phyloP scores from a whole-genome alignment of 2,797 vertebrate genomes.

The Diglossa cyanea region DNA sequence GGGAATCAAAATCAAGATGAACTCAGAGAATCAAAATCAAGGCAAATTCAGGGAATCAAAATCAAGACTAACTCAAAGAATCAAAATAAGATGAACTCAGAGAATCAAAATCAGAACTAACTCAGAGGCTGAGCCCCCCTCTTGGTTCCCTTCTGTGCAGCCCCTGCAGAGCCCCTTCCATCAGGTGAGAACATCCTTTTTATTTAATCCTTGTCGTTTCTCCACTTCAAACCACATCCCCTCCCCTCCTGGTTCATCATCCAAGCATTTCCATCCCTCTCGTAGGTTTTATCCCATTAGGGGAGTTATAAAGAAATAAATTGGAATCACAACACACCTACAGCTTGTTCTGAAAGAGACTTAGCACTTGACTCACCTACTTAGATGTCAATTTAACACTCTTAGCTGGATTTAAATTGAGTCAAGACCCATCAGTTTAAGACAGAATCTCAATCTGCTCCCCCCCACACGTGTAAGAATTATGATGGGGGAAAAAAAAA shows the following conservation, averaged over 20 bases:
- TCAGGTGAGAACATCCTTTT: neutral
- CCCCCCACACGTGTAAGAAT: too few species aligned
- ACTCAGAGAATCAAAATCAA: neutral
- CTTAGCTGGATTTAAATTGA: constrained; percentile 31
- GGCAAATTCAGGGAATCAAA: fast-evolving
- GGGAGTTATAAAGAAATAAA: constrained; percentile 41
- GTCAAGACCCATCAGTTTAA: neutral
- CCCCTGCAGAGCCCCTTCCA: neutral
- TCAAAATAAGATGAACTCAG: neutral
- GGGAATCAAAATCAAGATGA: too few species aligned
- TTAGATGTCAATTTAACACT: constrained; percentile 11
- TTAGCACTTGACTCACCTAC: constrained; percentile 49
- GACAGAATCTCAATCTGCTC: neutral
- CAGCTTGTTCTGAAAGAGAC: constrained; percentile 29
- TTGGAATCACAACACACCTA: constrained; percentile 50
- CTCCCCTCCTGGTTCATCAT: neutral
- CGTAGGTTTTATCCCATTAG: constrained; percentile 30
- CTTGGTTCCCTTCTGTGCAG: neutral
- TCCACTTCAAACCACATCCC: neutral
- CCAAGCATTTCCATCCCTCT: neutral
- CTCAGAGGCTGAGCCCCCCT: neutral
- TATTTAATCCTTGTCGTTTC: neutral
- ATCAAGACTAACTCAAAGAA: too few species aligned
- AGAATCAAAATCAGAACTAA: neutral
- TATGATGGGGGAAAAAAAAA: too few species aligned